Conservation (phyloP, 2,888 invertebrate genomes). For the Pristionchus mayeri region DNA sequence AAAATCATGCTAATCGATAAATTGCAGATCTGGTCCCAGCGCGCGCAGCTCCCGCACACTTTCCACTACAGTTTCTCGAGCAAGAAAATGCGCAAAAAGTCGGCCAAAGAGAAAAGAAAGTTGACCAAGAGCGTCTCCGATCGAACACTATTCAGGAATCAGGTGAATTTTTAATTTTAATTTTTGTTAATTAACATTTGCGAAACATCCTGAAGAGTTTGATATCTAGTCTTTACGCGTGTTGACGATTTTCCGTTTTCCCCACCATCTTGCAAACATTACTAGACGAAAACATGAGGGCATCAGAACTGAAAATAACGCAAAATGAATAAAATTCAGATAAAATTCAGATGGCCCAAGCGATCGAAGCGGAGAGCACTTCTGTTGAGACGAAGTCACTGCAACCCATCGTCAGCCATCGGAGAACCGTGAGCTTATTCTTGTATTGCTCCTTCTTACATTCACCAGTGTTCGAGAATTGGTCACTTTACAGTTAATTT, state of each 20-base stretch:
- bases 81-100: background rate
- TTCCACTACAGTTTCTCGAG: slow-evolving; percentile 47
- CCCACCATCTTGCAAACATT: too few species aligned
- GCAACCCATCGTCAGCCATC: slow-evolving; percentile 22
- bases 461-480: too few species aligned
- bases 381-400: slow-evolving; percentile 40
- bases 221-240: too few species aligned
- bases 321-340: too few species aligned
- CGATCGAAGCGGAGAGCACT: slow-evolving; percentile 14
- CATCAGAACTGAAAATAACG: background rate
- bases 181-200: background rate
- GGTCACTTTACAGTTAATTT: too few species aligned
- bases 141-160: slow-evolving; percentile 34
- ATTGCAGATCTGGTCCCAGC: slow-evolving; percentile 49
- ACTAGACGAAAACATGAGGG: background rate
- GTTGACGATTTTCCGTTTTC: too few species aligned
- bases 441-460: too few species aligned
- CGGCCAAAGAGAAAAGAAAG: slow-evolving; percentile 11
- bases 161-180: background rate
- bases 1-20: too few species aligned
- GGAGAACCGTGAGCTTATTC: background rate
- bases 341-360: slow-evolving; percentile 46
- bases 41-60: background rate
- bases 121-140: slow-evolving; percentile 49
- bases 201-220: too few species aligned